phyloP scores from a whole-genome alignment of 2,888 invertebrate genomes.

The Charanyca ferruginea region DNA sequence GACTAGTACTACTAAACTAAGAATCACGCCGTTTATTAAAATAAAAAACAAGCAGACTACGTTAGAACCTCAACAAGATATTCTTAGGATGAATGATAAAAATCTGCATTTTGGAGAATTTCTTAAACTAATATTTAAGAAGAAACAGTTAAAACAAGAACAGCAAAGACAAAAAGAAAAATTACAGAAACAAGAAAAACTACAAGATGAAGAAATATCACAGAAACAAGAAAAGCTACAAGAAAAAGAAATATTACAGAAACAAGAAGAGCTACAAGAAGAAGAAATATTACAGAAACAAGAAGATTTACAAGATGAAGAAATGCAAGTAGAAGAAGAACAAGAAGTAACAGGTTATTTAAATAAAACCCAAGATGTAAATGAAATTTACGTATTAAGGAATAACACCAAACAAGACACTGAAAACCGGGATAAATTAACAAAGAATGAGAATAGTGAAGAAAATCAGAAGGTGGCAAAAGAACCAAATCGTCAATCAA shows the following conservation, averaged over 20 bases:
- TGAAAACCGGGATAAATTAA: background rate
- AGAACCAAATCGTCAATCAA: background rate
- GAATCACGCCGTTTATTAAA: conserved; percentile 3
- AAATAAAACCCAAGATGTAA: background rate
- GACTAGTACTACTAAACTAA: too few species aligned
- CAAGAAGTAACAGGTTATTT: background rate
- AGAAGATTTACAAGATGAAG: too few species aligned
- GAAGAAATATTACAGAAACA: too few species aligned
- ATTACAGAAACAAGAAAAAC: accelerated
- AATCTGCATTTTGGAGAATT: conserved; percentile 32
- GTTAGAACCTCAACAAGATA: background rate
- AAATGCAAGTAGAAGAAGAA: too few species aligned
- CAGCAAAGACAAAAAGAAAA: background rate
- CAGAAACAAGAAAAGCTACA: background rate
- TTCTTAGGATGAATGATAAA: background rate
- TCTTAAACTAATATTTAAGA: conserved; percentile 42
- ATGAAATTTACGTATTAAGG: background rate
- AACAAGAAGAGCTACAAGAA: background rate
- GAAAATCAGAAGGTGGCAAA: background rate
- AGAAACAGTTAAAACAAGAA: background rate
- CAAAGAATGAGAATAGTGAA: background rate
- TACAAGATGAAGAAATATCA: too few species aligned
- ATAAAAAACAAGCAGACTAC: background rate
- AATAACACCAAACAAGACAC: background rate
- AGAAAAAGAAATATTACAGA: background rate